Evolutionary conservation across 2,113 vertebrate genomes (phyloP).

Genomic region (Himantopus leucocephalus): DNA sequence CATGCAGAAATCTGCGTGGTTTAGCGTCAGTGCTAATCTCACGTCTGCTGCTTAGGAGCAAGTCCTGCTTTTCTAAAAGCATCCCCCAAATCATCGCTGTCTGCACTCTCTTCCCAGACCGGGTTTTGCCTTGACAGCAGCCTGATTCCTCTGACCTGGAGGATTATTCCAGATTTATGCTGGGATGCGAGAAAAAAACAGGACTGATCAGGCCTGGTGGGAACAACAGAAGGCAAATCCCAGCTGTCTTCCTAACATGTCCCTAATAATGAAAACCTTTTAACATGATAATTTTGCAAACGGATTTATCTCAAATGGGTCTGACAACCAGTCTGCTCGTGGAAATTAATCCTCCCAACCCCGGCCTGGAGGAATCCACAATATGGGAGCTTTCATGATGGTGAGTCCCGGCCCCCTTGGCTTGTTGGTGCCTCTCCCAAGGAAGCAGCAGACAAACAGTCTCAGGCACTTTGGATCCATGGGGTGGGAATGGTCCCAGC

Average conservation of each 20-base stretch:
- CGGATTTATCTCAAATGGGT: not conserved
- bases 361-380: not conserved
- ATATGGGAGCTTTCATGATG: accelerated
- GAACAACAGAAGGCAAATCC: slow-evolving; percentile 43
- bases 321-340: slow-evolving; percentile 1
- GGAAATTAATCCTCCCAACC: not conserved
- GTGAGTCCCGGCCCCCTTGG: not conserved
- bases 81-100: not conserved
- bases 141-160: not conserved
- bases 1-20: not conserved
- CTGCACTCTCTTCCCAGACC: not conserved
- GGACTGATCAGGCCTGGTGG: not conserved
- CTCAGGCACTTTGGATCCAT: not conserved
- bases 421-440: not conserved
- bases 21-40: not conserved
- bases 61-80: not conserved
- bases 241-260: slow-evolving; percentile 30
- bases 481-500: not conserved
- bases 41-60: not conserved
- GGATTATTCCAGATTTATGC: slow-evolving; percentile 6
- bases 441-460: not conserved
- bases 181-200: not conserved
- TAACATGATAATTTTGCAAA: slow-evolving; percentile 38
- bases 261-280: slow-evolving; percentile 52
- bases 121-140: not conserved